Evolutionary conservation across 2,797 vertebrate species (phyloP), one percentile per base, ranked within the genome.

Genomic region (Labroides dimidiatus): DNA sequence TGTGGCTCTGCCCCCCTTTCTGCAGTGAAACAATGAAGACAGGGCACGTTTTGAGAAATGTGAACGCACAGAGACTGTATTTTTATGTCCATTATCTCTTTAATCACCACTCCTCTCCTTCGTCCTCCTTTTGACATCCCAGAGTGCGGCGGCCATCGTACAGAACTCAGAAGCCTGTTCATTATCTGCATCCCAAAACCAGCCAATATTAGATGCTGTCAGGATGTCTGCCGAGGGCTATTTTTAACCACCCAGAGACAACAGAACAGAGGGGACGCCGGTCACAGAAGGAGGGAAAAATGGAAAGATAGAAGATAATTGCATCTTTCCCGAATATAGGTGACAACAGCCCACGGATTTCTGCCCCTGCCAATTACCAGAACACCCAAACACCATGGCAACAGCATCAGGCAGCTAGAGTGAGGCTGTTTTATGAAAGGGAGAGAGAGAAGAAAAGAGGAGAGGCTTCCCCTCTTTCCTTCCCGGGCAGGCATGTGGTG

Each of bases 371-470:
- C 86, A 77, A 83, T 86, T 89, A 93, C 87, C 86, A 87, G 87
- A 92, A 91, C 81, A 93, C 78, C 84, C 47, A 43, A 88, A 91
- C 65, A 43, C 93, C 93, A 95, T 94, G 87, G 95, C 93, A 96
- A 96, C 94, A 92, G 91, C 77, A 62, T 88, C 93, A 85, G 69
- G 68, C 85, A 69, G 80, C 76, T 77, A 67, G 62, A 54, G 41
- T 24, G 0, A 64, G 61, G 48, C 48, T 75, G 74, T 66, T 64
- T 67, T 45, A 11, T 69, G 19, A 42, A 42, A 60, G n/a, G 17
- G 58, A 64, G 47, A 67, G 71, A 58, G 47, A 49, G 57, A 53
- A 41, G 53, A 47, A 68, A 47, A 65, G 63, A 72, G 69, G 64
- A 69, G 80, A 93, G 91, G 92, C 80, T 84, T 89, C 89, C 91